These are phyloP conservation scores for Pheosia tremula DNA, from an alignment of 2,888 invertebrate species.

Conservation along the genomic window DNA sequence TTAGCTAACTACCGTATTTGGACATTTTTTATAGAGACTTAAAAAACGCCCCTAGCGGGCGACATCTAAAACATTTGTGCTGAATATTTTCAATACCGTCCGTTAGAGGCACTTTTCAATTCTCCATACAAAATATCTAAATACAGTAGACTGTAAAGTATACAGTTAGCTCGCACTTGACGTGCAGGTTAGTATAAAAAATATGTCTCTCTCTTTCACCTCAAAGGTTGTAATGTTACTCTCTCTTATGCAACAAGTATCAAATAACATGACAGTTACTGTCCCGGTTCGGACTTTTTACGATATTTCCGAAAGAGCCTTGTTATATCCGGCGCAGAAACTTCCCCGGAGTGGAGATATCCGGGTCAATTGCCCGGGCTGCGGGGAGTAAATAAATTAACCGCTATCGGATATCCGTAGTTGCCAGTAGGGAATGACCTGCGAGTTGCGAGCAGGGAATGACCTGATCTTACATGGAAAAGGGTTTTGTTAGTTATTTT, in stretches of 20 bases:
- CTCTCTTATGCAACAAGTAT: conserved; percentile 5
- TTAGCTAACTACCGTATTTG: no score
- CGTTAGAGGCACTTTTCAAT: no score
- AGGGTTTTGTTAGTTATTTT: conserved; percentile 8
- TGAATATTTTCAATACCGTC: no score
- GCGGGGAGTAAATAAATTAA: conserved; percentile 76
- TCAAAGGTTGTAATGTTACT: background rate
- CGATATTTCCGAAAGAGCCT: conserved; percentile 26
- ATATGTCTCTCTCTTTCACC: background rate
- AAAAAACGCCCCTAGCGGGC: no score
- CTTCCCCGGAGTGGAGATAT: conserved; percentile 49
- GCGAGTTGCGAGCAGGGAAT: conserved; percentile 36
- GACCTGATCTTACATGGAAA: conserved; percentile 22
- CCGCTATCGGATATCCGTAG: conserved; percentile 70
- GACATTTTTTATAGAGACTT: no score
- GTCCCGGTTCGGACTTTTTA: conserved; percentile 18
- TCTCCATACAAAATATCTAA: no score
- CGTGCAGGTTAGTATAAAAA: background rate
- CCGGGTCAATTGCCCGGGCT: conserved; percentile 68
- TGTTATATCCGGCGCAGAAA: conserved; percentile 41
- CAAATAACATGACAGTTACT: conserved; percentile 5
- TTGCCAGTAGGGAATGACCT: conserved; percentile 28
- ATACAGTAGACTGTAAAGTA: no score
- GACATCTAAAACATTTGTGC: no score
- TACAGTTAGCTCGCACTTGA: no score